phyloP scores from a whole-genome alignment of 1,140 invertebrate genomes.

The Branchinecta lynchi region DNA sequence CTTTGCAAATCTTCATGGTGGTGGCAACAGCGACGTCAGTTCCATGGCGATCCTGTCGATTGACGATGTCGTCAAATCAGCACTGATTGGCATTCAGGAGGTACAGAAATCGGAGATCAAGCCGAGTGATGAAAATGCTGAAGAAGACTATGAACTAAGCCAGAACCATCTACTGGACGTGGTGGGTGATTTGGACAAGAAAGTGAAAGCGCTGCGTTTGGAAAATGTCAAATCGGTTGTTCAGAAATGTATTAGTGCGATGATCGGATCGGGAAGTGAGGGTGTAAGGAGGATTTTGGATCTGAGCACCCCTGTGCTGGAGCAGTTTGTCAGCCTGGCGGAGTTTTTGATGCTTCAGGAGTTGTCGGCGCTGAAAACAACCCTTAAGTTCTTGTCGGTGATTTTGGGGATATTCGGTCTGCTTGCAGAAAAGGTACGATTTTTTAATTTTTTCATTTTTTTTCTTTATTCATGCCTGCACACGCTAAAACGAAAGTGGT shows the following conservation, averaged over 20 bases:
- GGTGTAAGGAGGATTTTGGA: slow-evolving; percentile 17
- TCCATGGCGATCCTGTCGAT: background rate
- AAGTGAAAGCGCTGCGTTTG: background rate
- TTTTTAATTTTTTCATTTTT: slow-evolving; percentile 21
- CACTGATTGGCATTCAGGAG: background rate
- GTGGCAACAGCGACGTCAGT: no score
- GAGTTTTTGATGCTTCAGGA: slow-evolving; percentile 63
- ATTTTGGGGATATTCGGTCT: slow-evolving; percentile 70
- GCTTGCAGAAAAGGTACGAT: slow-evolving; percentile 52
- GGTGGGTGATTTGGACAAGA: background rate
- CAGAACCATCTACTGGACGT: background rate
- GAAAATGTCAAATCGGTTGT: background rate
- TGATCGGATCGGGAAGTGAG: background rate
- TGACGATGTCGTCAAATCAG: slow-evolving; percentile 1
- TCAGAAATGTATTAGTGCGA: background rate
- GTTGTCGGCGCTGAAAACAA: slow-evolving; percentile 52
- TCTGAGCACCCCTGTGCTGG: slow-evolving; percentile 46
- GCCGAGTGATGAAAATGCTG: background rate
- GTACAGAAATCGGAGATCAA: background rate
- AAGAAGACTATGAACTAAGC: background rate
- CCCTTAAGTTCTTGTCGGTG: slow-evolving; percentile 65
- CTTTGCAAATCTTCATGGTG: no score
- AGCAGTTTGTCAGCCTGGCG: slow-evolving; percentile 54
- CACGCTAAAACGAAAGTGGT: no score
- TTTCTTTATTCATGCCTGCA: slow-evolving; percentile 7